phyloP scores from a whole-genome alignment of 2,888 invertebrate species.

The Pogonocherus hispidulus region DNA sequence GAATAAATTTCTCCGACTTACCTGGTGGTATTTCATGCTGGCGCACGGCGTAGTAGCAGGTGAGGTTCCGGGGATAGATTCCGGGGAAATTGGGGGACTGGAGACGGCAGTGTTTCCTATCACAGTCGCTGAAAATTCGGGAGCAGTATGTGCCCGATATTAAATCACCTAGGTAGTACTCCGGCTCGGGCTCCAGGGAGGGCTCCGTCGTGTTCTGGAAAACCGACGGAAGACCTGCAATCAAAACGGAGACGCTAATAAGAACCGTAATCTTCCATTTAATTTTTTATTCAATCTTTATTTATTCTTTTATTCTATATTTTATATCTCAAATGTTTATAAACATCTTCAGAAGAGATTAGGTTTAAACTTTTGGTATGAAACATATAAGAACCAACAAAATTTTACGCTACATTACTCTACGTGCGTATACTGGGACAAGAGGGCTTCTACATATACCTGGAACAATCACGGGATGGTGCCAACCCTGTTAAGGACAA shows the following conservation, averaged over 20 bases:
- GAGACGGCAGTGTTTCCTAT: constrained; percentile 88
- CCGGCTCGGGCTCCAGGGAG: constrained; percentile 69
- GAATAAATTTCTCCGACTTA: constrained; percentile 36
- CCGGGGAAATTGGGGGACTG: constrained; percentile 95
- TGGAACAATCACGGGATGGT: too few species aligned
- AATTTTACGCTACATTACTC: too few species aligned
- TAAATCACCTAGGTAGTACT: constrained; percentile 87
- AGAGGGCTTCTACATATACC: too few species aligned
- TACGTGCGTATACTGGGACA: too few species aligned
- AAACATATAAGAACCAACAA: too few species aligned
- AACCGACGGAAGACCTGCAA: constrained; percentile 52
- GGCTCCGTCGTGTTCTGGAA: constrained; percentile 45
- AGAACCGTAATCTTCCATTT: too few species aligned
- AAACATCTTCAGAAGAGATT: too few species aligned
- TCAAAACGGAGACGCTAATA: constrained; percentile 7
- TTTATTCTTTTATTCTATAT: too few species aligned
- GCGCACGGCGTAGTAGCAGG: constrained; percentile 93
- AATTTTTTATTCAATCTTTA: too few species aligned
- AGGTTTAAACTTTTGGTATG: too few species aligned
- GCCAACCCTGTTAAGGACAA: too few species aligned
- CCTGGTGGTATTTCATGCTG: constrained; percentile 88
- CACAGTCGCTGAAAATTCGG: constrained; percentile 92
- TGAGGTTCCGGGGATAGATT: constrained; percentile 92
- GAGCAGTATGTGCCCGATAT: constrained; percentile 94
- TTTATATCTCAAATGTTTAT: too few species aligned